Evolutionary conservation across 1,140 invertebrate genomes (phyloP), one percentile per base, ranked within the genome.

Genomic region (Atta texana): DNA sequence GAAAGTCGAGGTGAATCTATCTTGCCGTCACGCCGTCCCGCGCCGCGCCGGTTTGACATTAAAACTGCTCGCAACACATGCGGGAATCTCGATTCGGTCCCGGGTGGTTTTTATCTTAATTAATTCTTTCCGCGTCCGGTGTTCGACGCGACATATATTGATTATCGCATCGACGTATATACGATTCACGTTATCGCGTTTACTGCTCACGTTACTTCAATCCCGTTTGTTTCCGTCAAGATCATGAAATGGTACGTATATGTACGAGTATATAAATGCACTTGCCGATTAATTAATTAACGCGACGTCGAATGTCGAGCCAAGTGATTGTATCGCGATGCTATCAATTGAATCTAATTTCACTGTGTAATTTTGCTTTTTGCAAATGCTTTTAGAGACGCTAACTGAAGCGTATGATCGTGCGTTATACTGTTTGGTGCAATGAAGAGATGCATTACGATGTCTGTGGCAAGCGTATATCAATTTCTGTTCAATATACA

Each of bases 201-300:
- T 39, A 39, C 66, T 31, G 3, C 6, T 18, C 64, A 34, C 31
- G 31, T 39, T 21, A n/a, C n/a, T 21, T 8, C 24, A 7, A 16
- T 63, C 12, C 44, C 63, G n/a, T 44, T 49, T 21, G 55, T 34
- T 75, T 51, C 51, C 69, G 0, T 18, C 55, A 34, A 61, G 72
- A 84, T 84, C 55, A 84, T 84, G 80, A 84, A 75, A 84, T 84
- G 80, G 80, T 84, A 84, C 24, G 80, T 84, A 84, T 49, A 31
- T 31, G 18, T 51, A 39, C 55, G n/a, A 74, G 0, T 39, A 39
- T 39, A 34, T 34, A 7, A 39, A 49, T 4, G 16, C 24, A 39
- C 28, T n/a, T 28, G 8, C 16, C 34, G 39, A 34, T 51, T 78
- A 34, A 63, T 64, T 28, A 4, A 63, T 64, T 28, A 4, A 28